Base-by-base conservation (phyloP, 2,797 vertebrate genomes). In the Masticophis lateralis region DNA sequence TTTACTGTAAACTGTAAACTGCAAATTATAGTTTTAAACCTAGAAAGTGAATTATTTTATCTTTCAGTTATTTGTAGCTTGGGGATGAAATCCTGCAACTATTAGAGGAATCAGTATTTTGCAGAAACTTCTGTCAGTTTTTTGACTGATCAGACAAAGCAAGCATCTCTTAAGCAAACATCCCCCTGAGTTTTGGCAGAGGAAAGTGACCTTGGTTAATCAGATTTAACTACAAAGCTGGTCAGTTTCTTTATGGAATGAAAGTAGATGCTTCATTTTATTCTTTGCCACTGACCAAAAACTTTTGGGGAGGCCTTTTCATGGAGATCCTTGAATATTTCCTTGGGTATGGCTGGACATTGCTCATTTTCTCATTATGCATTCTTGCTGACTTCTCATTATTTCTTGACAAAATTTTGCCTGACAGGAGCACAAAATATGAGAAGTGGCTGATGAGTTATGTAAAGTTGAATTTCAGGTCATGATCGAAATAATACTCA, bases 321-420 rank as follows among this genome's bases (percentile, higher is more conserved):
- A 57, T 22, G 56, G 28, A 74, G 51, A 5, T 57, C 25, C 0
- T 2, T 2, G 5, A 18, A 6, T 12, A 47, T 90, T 74, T 69
- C 6, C 43, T 74, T 63, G 2, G 0, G 7, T 53, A 89, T 61
- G 60, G 9, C 91, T 32, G 51, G 93, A n/a, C 16, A 6, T 16
- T 32, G 59, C 18, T 20, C 7, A 69, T 60, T 87, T 93, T 56
- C 69, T 61, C 60, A 87, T 88, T 93, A 91, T 27, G 25, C 37
- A 2, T 88, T 60, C 83, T 91, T 90, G 83, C 87, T 69, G 92
- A 74, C 89, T 59, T 90, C 60, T 90, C 60, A 91, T 93, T 93
- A 90, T 93, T 91, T 93, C 61, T 57, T 93, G 79, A 93, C 89
- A 66, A 91, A 69, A 59, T 13, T 28, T 91, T 2, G 20, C 69